These are phyloP conservation scores for Calephelis virginiensis DNA, from an alignment of 1,140 invertebrate species.

Conservation along the genomic window DNA sequence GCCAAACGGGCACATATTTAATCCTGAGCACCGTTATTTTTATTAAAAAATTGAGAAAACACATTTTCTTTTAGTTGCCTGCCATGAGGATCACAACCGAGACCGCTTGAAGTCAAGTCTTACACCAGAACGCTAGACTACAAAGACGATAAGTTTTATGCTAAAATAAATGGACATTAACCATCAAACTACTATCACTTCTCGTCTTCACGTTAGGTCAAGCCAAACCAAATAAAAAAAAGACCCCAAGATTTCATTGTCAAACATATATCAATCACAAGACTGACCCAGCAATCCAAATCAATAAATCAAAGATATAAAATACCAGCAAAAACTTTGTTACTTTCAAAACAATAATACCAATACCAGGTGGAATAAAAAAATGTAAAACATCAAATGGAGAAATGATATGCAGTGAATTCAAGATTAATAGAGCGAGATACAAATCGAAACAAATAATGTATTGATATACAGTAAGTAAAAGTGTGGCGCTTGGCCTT, in stretches of 20 bases:
- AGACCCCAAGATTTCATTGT: background rate
- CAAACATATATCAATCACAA: constrained; percentile 2
- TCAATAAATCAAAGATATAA: constrained; percentile 5
- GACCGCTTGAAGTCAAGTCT: too few relatives aligned
- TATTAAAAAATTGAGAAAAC: too few relatives aligned
- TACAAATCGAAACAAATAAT: constrained; percentile 48
- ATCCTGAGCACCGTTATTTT: too few relatives aligned
- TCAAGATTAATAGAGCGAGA: constrained; percentile 41
- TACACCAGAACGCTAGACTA: too few relatives aligned
- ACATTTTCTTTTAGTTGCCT: too few relatives aligned
- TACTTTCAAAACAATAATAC: constrained; percentile 23
- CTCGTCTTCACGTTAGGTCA: background rate
- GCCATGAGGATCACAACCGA: too few relatives aligned
- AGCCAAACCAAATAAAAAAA: background rate
- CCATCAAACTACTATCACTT: background rate
- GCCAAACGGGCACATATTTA: too few relatives aligned
- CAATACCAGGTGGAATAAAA: constrained; percentile 20
- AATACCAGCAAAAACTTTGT: constrained; percentile 12
- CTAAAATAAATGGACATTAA: too few relatives aligned
- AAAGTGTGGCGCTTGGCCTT: constrained; percentile 60
- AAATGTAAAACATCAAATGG: constrained; percentile 30
- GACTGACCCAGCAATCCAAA: background rate
- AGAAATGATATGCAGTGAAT: constrained; percentile 38
- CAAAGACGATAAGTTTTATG: too few relatives aligned
- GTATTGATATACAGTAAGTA: constrained; percentile 47